phyloP scores from a whole-genome alignment of 2,888 invertebrate genomes.

The Lysandra coridon region DNA sequence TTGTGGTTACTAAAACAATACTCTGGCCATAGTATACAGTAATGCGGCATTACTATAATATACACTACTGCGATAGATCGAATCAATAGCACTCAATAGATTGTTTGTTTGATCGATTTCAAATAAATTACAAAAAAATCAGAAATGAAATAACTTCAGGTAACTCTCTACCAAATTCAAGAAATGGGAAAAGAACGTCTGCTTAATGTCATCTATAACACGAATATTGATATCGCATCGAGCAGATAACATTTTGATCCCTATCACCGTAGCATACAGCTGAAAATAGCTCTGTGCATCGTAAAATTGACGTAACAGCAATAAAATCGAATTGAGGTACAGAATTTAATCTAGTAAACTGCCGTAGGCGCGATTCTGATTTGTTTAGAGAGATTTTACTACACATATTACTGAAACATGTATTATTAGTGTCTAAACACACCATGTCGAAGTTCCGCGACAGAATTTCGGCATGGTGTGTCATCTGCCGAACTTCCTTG shows the following conservation, averaged over 20 bases:
- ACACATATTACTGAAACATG: constrained; percentile 31
- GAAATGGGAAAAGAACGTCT: background rate
- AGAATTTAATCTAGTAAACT: constrained; percentile 41
- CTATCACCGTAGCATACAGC: background rate
- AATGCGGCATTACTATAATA: too few relatives aligned
- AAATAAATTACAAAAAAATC: background rate
- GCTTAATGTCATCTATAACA: background rate
- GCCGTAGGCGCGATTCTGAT: constrained; percentile 39
- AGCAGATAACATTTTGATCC: background rate
- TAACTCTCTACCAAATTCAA: background rate
- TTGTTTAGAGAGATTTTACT: constrained; percentile 38
- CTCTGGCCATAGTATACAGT: too few relatives aligned
- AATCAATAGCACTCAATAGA: too few relatives aligned
- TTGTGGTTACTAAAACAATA: too few relatives aligned
- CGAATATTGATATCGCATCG: constrained; percentile 2
- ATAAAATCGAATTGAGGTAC: constrained; percentile 39
- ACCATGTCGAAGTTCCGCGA: too few relatives aligned
- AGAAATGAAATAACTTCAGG: background rate
- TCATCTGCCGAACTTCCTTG: too few relatives aligned
- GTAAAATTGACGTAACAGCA: constrained; percentile 38
- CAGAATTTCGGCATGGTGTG: too few relatives aligned
- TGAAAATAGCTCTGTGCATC: constrained; percentile 7
- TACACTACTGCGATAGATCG: too few relatives aligned
- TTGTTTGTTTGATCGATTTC: too few relatives aligned
- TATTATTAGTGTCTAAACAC: background rate